Percentiles rank a stretch among this genome's conserved stretches.
Conservation (phyloP, 2,797 vertebrate species). For the Melanotaenia nigrans region DNA sequence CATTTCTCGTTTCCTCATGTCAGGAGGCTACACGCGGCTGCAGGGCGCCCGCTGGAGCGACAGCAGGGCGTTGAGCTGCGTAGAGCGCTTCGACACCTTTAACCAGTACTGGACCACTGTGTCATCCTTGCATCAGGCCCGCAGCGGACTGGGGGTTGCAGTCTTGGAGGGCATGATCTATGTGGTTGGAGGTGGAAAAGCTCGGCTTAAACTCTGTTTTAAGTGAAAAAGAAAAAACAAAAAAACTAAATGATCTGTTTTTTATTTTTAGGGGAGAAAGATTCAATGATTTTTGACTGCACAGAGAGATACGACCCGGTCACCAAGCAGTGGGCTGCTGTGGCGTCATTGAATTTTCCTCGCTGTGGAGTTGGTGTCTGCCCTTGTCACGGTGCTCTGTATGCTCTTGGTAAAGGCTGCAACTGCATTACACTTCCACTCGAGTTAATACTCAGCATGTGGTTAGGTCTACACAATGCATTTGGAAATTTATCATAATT, state of each 20-base stretch:
- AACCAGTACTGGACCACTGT: slow-evolving; percentile 99
- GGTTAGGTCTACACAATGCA: too few species aligned
- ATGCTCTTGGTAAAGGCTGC: slow-evolving; percentile 88
- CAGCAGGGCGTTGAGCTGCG: slow-evolving; percentile 94
- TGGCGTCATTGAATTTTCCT: slow-evolving; percentile 93
- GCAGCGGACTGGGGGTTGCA: slow-evolving; percentile 91
- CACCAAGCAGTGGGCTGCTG: slow-evolving; percentile 95
- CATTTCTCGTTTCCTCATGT: neutral
- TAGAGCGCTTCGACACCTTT: slow-evolving; percentile 97
- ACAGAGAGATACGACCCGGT: slow-evolving; percentile 96
- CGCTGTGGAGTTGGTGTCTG: slow-evolving; percentile 95
- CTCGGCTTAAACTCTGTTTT: neutral
- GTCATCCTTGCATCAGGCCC: slow-evolving; percentile 95
- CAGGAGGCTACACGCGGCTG: slow-evolving; percentile 95
- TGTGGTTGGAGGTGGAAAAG: slow-evolving; percentile 92
- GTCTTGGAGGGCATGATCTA: slow-evolving; percentile 97
- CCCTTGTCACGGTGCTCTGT: slow-evolving; percentile 93
- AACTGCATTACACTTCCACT: neutral
- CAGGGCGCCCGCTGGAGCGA: slow-evolving; percentile 97
- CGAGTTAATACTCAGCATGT: neutral
- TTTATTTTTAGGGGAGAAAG: slow-evolving; percentile 89
- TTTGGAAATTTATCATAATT: too few species aligned
- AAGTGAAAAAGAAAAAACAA: neutral
- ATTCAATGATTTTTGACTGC: slow-evolving; percentile 98
- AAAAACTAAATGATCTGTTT: neutral